These are phyloP conservation scores for Drosophila mimetica DNA, from an alignment of 2,888 invertebrate genomes.

Conservation along the genomic window DNA sequence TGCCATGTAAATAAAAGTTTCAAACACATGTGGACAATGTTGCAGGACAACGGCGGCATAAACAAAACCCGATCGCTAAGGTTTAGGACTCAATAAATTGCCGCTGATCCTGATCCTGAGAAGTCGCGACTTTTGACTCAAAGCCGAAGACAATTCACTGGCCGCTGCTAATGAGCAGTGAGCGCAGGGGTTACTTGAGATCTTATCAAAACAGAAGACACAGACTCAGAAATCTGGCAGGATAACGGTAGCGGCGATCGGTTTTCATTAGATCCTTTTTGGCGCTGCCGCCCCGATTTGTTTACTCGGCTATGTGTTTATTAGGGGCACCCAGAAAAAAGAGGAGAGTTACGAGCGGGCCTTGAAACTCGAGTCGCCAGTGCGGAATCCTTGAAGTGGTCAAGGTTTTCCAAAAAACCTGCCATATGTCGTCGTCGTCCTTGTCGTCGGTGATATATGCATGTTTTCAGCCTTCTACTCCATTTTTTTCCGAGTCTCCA, in stretches of 20 bases:
- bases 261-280: constrained; percentile 51
- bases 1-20: constrained; percentile 34
- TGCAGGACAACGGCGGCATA: constrained; percentile 52
- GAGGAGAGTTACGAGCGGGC: constrained; percentile 40
- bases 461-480: constrained; percentile 8
- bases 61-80: constrained; percentile 46
- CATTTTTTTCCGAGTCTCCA: constrained; percentile 6
- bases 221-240: constrained; percentile 30
- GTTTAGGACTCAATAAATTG: constrained; percentile 31
- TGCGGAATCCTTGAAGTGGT: constrained; percentile 69
- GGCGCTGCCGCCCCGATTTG: constrained; percentile 63
- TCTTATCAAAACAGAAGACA: constrained; percentile 73
- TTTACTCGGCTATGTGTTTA: constrained; percentile 69
- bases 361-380: constrained; percentile 60
- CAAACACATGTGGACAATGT: constrained; percentile 60
- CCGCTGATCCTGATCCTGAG: constrained; percentile 50
- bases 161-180: constrained; percentile 58
- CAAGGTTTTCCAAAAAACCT: constrained; percentile 54
- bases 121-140: constrained; percentile 64
- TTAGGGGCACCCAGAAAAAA: constrained; percentile 53
- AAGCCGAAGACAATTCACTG: constrained; percentile 50
- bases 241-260: constrained; percentile 60
- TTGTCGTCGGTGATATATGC: constrained; percentile 63
- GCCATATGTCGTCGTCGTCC: constrained; percentile 68
- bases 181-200: constrained; percentile 67